Conservation (phyloP, 2,888 invertebrate species). For the Drosophila acutilabella region DNA sequence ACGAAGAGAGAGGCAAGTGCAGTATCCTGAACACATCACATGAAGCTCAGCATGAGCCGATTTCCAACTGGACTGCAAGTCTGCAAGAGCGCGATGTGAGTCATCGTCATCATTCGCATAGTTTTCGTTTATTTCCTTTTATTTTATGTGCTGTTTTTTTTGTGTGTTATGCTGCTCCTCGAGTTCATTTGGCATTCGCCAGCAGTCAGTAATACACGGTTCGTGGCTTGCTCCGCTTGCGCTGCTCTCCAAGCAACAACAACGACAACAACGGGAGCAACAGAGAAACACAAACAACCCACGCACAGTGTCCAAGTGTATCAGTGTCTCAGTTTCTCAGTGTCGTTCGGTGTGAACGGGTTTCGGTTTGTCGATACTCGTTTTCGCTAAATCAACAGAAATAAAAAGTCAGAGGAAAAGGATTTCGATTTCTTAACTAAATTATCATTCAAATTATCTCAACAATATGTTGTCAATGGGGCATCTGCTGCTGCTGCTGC, state of each 20-base stretch:
- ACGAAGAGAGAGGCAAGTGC: slow-evolving; percentile 9
- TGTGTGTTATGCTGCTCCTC: slow-evolving; percentile 48
- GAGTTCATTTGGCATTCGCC: slow-evolving; percentile 39
- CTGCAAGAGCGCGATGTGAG: slow-evolving; percentile 46
- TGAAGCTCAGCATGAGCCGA: slow-evolving; percentile 22
- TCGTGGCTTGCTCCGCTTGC: slow-evolving; percentile 44
- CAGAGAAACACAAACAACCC: slow-evolving; percentile 52
- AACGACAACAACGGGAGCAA: slow-evolving; percentile 2
- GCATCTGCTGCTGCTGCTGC: slow-evolving; percentile 62
- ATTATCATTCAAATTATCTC: neutral
- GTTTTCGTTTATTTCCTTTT: slow-evolving; percentile 64
- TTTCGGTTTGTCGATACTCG: slow-evolving; percentile 32
- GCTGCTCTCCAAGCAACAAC: slow-evolving; percentile 29
- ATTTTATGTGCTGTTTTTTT: neutral
- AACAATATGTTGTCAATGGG: slow-evolving; percentile 52
- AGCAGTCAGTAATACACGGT: slow-evolving; percentile 41
- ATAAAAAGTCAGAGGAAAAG: slow-evolving; percentile 30
- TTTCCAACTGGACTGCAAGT: slow-evolving; percentile 54
- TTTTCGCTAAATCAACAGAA: slow-evolving; percentile 19
- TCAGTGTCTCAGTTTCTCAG: slow-evolving; percentile 65
- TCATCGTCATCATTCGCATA: slow-evolving; percentile 63
- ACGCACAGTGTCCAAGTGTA: slow-evolving; percentile 65
- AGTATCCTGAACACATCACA: slow-evolving; percentile 10
- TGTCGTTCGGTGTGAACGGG: slow-evolving; percentile 65
- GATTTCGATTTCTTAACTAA: slow-evolving; percentile 14